Base-by-base conservation (phyloP, 2,888 invertebrate species). In the Eupeodes luniger region DNA sequence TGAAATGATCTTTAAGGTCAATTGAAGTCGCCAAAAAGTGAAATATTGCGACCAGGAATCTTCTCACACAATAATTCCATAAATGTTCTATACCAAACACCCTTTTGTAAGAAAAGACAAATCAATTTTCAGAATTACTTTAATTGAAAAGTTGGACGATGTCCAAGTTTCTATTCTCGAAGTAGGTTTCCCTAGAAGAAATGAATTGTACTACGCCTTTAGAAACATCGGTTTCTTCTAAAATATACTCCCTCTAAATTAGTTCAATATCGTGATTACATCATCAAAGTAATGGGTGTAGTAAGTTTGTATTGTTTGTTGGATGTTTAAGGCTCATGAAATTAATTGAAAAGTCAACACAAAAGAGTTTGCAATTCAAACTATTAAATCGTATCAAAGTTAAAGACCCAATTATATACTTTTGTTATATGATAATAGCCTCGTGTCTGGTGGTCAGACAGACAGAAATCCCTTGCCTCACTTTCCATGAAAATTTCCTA, bases 301-400 rank as follows among this genome's bases (percentile, higher is more conserved):
- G n/a, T 61, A 10, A 19, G 11, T 62, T 16, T 62, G 16, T 40
- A 7, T 1, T 40, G 40, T 40, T 9, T 40, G 27, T 27, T n/a
- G 5, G 3, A n/a, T 14, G 51, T 5, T 5, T 14, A 16, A n/a
- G 36, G 40, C 36, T 53, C 36, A 67, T 67, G 40, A 53, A 69
- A 36, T 53, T 70, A 55, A 55, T 70, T 11, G 53, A 53, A 69
- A 53, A 47, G 27, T 66, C 19, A 64, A 51, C 49, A 67, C 2
- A 62, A 62, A 69, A 27, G 27, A 27, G 27, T 27, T n/a, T 51
- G n/a, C 12, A 69, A 55, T 53, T 12, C 27, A 40, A 55, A 72
- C 70, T 57, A 72, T 72, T 72, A 57, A 55, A 34, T 47, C 5
- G 47, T 11, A 72, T 59, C n/a, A 72, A 34, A 47, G 11, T 72